Base-by-base conservation (phyloP, 2,797 vertebrate genomes). In the Pachyuromys duprasi region DNA sequence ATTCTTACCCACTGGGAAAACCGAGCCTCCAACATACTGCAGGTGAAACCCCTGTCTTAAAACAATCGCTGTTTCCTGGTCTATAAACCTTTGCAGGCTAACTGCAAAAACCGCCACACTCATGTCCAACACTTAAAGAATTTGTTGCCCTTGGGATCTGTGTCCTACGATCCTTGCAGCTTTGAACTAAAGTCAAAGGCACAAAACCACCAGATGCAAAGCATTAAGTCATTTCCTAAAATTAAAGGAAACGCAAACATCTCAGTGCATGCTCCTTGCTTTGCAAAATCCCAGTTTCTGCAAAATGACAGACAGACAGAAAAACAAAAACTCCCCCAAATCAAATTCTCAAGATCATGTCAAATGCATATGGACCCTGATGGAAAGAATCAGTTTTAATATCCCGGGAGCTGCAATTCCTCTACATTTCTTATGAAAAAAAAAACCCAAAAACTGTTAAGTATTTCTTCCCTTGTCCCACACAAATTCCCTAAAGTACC, bases 171-270 rank as follows among this genome's bases (percentile, higher is more conserved):
- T 96, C 83, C 62, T 33, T 95, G 86, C 63, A 92, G 75, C 60
- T 97, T 90, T 90, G 83, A 90, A 91, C 72, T 91, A 65, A 92
- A 57, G 91, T 93, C 81, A 79, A 92, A 89, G 80, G 91, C 81
- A 74, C 76, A 83, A 62, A 96, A 91, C 65, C 95, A 65, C 15
- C 53, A 92, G 45, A 80, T 92, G 87, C 31, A 90, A 90, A 94
- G 74, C 62, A 89, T 69, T 53, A 89, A 75, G n/a, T 69, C 83
- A 49, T 91, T 92, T 95, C 87, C 93, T 89, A 95, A 91, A 87
- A 95, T 90, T 93, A 89, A 95, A 93, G 42, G 86, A 84, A 93
- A 94, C 96, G 33, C 53, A 42, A 79, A 62, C 69, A 86, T 89
- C 24, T 17, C 9, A 5, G 55, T 62, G 45, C 72, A 86, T 42